These are phyloP conservation scores for Arctocebus calabarensis DNA, from an alignment of 2,797 vertebrate species.

Conservation along the genomic window DNA sequence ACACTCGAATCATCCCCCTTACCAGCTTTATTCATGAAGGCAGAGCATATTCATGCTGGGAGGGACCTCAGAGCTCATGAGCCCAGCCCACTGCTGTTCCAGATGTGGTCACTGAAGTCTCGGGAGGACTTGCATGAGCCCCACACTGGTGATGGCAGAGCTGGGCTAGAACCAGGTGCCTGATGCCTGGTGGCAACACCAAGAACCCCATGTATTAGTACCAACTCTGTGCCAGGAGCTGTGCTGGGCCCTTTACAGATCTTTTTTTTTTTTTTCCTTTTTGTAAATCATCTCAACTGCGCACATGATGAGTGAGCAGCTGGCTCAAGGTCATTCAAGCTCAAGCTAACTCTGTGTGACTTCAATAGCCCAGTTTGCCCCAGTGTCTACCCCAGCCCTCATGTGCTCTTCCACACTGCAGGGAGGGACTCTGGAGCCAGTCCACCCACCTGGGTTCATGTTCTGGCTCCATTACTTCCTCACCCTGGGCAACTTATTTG, in stretches of 20 bases:
- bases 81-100: not conserved
- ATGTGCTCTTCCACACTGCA: not conserved
- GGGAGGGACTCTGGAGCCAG: not conserved
- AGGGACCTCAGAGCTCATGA: not conserved
- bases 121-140: not conserved
- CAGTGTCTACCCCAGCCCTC: not conserved
- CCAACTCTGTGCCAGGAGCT: not conserved
- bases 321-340: not conserved
- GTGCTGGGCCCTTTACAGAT: not conserved
- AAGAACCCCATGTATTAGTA: not conserved
- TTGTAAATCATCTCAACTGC: not conserved
- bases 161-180: not conserved
- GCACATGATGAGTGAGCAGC: not conserved
- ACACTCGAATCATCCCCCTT: not conserved
- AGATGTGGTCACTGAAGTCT: not conserved
- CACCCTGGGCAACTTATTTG: not conserved
- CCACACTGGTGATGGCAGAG: not conserved
- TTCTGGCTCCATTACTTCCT: not conserved
- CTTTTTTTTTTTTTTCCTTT: not conserved
- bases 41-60: not conserved
- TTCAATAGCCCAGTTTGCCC: not conserved
- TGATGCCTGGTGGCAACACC: no score
- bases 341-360: not conserved
- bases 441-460: not conserved
- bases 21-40: not conserved